These are phyloP conservation scores for Norana najaformis DNA, from an alignment of 2,888 invertebrate genomes.

Conservation along the genomic window DNA sequence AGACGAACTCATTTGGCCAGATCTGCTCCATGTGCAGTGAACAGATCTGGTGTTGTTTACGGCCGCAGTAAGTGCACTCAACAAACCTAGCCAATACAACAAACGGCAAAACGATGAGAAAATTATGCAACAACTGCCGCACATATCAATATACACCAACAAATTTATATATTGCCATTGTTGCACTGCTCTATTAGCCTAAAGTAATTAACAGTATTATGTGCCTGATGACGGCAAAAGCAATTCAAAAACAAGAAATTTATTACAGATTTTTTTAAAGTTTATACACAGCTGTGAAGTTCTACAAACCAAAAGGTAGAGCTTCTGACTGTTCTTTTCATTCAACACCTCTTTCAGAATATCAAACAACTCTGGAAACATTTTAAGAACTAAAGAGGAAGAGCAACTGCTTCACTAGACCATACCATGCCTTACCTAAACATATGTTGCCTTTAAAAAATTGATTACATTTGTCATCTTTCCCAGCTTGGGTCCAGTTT, in stretches of 20 bases:
- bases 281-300: neutral
- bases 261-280: neutral
- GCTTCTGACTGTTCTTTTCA: too few species aligned
- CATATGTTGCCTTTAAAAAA: too few species aligned
- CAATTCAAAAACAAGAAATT: neutral
- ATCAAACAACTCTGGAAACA: too few species aligned
- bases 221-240: neutral
- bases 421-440: too few species aligned
- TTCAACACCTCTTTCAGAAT: too few species aligned
- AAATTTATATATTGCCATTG: neutral
- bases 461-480: too few species aligned
- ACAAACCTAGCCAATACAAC: conserved; percentile 70
- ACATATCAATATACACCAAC: neutral
- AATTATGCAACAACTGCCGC: neutral
- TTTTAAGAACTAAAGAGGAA: too few species aligned
- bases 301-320: too few species aligned
- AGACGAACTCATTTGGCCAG: conserved; percentile 67
- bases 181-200: neutral
- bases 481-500: too few species aligned
- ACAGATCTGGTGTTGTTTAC: conserved; percentile 97
- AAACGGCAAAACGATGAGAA: neutral
- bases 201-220: neutral
- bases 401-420: too few species aligned
- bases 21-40: conserved; percentile 93
- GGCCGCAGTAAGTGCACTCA: conserved; percentile 90